Evolutionary conservation across 2,888 invertebrate species (phyloP).

Genomic region (Rhogogaster chlorosoma): DNA sequence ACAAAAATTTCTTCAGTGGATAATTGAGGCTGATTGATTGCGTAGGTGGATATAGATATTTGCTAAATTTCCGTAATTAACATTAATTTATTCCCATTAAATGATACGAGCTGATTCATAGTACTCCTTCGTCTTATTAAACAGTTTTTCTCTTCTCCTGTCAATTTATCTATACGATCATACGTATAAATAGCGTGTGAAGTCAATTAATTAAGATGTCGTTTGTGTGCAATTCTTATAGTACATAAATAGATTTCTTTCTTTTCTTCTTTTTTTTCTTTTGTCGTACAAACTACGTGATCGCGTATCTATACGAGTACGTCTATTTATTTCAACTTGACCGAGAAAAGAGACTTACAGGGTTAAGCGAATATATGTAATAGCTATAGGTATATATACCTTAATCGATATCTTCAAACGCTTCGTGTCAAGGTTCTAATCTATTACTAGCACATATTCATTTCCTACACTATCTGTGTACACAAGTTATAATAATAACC

Average conservation of each 20-base stretch:
- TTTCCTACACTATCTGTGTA: not conserved
- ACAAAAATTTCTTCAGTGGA: too few species aligned
- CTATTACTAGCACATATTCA: not conserved
- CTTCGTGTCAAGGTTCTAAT: not conserved
- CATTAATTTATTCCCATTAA: too few species aligned
- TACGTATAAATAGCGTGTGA: not conserved
- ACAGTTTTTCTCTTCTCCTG: too few species aligned
- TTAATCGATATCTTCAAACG: not conserved
- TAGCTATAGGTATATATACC: not conserved
- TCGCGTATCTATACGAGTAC: not conserved
- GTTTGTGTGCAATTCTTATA: not conserved
- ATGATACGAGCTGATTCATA: too few species aligned
- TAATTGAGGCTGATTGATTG: too few species aligned
- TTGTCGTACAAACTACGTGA: not conserved
- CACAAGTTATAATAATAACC: not conserved
- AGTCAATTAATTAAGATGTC: not conserved
- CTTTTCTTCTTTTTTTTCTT: not conserved
- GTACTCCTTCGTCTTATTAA: too few species aligned
- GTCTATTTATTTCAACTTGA: conserved; percentile 10
- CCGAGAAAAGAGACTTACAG: not conserved
- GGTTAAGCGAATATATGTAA: not conserved
- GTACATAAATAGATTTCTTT: not conserved
- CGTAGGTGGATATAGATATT: too few species aligned
- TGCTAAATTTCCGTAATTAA: too few species aligned
- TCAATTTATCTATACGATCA: not conserved